Evolutionary conservation across 2,797 vertebrate genomes (phyloP), one percentile per base, ranked within the genome.

Genomic region (Morus bassanus): DNA sequence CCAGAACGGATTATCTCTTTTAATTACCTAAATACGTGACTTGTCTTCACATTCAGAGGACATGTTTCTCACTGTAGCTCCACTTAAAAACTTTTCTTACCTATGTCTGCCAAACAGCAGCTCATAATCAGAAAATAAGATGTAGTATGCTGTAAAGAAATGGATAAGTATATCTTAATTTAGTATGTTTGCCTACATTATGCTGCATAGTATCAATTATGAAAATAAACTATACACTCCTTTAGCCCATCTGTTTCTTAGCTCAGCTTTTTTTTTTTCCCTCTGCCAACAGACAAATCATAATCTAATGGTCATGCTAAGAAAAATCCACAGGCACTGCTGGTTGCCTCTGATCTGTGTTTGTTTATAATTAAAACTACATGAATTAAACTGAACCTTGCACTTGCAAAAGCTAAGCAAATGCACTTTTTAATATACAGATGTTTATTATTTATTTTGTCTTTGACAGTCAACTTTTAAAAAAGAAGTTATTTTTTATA

Each of bases 401-500:
- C 65, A 64, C 28, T 78, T 53, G 68, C 85, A 73, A 84, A 96
- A 59, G 24, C 25, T 25, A 54, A 72, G 64, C 11, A 19, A 73
- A 79, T 82, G 7, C 27, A 51, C 35, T 45, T 83, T 70, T 75
- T 89, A 91, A 61, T 76, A 96, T 54, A 46, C 77, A 93, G 94
- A 89, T 89, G 67, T 78, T 97, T 96, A 86, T 93, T 93, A 64
- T 85, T 96, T 88, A 79, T 94, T 80, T 94, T 69, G 64, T 54
- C 76, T 93, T 93, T 77, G 31, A 68, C 60, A 87, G 72, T 33
- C 25, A 75, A 77, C 43, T 77, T 76, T 74, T 60, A 74, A 79
- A 87, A 85, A 56, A 86, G 33, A 64, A 67, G 51, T 51, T 67
- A 57, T 63, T 78, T 84, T 80, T 60, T 63, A 59, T 28, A 33